These are phyloP conservation scores for Phyllotis vaccarum DNA, from an alignment of 2,797 vertebrate genomes.

Conservation along the genomic window DNA sequence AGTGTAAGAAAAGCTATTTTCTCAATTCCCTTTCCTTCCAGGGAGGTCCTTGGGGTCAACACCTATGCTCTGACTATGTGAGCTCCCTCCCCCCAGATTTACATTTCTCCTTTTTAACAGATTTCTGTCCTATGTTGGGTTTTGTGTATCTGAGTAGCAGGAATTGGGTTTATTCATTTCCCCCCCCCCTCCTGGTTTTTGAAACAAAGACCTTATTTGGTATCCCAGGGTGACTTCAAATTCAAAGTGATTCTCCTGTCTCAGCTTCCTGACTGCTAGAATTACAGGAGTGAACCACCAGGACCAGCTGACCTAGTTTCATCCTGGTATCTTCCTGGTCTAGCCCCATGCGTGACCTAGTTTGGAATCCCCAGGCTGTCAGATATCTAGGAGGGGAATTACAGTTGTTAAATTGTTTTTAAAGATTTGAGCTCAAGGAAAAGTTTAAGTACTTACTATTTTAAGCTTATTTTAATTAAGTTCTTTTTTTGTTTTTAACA, in stretches of 20 bases:
- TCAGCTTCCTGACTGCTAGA: background rate
- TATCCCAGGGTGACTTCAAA: background rate
- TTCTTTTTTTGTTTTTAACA: background rate
- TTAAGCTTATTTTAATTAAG: background rate
- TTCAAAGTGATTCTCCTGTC: background rate
- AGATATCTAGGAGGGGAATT: constrained; percentile 30
- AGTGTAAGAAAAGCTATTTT: background rate
- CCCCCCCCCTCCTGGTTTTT: background rate
- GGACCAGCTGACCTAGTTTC: constrained; percentile 29
- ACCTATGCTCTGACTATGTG: background rate
- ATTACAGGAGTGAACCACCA: background rate
- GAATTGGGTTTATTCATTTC: background rate
- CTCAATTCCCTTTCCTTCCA: background rate
- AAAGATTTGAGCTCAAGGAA: constrained; percentile 46
- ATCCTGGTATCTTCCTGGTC: background rate
- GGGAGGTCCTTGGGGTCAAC: background rate
- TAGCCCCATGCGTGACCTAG: background rate
- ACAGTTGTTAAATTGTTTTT: constrained; percentile 24
- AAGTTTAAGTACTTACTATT: background rate
- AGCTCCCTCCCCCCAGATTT: background rate
- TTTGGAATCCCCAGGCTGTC: constrained; percentile 7
- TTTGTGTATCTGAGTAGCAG: constrained; percentile 29
- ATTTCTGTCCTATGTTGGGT: background rate
- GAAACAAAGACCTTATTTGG: background rate
- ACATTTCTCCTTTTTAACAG: constrained; percentile 24